These are phyloP conservation scores for Indicator maculatus DNA, from an alignment of 2,113 vertebrate genomes.

Conservation along the genomic window DNA sequence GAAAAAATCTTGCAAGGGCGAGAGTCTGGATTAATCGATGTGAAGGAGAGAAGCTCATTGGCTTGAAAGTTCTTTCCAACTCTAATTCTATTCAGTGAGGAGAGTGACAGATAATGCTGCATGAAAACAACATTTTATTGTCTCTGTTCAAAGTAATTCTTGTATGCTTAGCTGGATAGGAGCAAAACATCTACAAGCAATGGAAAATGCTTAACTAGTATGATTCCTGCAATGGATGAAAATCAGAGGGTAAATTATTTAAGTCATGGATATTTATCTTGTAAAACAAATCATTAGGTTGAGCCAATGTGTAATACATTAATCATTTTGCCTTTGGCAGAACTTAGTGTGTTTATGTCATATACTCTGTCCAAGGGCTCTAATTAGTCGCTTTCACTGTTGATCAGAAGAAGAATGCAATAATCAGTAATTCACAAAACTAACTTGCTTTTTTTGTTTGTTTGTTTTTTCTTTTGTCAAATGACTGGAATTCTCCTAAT, in stretches of 20 bases:
- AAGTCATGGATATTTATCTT: neutral
- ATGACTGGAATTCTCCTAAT: neutral
- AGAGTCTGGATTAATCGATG: neutral
- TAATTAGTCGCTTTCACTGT: neutral
- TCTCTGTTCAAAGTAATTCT: neutral
- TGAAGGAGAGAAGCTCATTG: neutral
- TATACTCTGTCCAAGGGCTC: neutral
- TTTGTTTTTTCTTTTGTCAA: neutral
- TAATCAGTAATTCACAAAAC: neutral
- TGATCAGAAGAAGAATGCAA: neutral
- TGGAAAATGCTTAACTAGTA: neutral
- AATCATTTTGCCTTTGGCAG: neutral
- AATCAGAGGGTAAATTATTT: neutral
- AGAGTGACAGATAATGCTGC: neutral
- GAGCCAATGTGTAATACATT: neutral
- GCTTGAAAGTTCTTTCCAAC: neutral
- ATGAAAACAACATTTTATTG: neutral
- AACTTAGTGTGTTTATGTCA: neutral
- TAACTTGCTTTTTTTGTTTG: neutral
- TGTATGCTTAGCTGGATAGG: neutral
- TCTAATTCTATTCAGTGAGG: neutral
- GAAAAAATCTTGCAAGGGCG: neutral
- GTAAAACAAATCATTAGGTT: neutral
- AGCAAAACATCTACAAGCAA: neutral
- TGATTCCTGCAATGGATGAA: neutral